These are phyloP conservation scores for Nebria ingens DNA, from an alignment of 1,140 invertebrate genomes.

Conservation along the genomic window DNA sequence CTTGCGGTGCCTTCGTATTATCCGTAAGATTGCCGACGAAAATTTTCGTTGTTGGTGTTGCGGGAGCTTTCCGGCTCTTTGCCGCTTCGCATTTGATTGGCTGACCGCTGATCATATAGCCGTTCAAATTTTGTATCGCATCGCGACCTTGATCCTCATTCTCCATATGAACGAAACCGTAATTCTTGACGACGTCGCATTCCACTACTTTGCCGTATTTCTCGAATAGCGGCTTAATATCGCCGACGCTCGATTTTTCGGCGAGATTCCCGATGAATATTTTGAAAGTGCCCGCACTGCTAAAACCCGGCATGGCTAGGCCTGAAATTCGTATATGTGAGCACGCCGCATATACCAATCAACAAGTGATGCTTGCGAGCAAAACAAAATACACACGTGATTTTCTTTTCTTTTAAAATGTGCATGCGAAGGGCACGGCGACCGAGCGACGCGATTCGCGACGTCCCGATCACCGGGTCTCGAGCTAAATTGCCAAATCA, in stretches of 20 bases:
- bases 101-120: constrained; percentile 73
- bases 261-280: constrained; percentile 92
- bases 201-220: constrained; percentile 92
- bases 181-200: constrained; percentile 94
- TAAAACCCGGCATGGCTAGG: constrained; percentile 62
- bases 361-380: background rate
- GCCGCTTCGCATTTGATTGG: constrained; percentile 87
- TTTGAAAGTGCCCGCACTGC: constrained; percentile 79
- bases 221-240: constrained; percentile 83
- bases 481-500: background rate
- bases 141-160: constrained; percentile 81
- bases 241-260: constrained; percentile 74
- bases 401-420: too few relatives aligned
- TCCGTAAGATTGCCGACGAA: constrained; percentile 85
- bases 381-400: too few relatives aligned
- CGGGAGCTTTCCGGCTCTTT: constrained; percentile 71
- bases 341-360: background rate
- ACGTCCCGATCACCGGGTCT: background rate
- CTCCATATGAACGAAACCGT: constrained; percentile 96
- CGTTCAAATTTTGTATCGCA: constrained; percentile 86
- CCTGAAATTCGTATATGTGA: constrained; percentile 23
- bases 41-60: constrained; percentile 78
- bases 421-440: background rate
- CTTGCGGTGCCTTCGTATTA: constrained; percentile 77
- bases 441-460: background rate